Conservation (phyloP, 1,140 invertebrate genomes). For the Lepidurus arcticus region DNA sequence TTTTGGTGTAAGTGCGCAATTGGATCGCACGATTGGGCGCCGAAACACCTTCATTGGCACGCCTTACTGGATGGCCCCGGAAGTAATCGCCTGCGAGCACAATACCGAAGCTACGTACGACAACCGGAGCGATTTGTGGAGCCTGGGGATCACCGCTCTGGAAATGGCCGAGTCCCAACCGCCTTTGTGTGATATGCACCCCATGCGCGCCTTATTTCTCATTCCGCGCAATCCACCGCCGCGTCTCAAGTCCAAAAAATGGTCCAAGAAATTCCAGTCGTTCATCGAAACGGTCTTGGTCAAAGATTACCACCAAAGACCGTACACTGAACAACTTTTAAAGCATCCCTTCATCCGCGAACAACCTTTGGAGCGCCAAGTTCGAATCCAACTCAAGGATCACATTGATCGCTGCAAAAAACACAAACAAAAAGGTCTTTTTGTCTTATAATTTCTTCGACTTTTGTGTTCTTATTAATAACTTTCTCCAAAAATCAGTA, state of each 20-base stretch:
- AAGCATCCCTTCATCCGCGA: conserved; percentile 97
- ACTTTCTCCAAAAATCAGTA: not conserved
- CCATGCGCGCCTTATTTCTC: conserved; percentile 96
- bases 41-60: conserved; percentile 99
- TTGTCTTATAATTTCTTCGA: conserved; percentile 23
- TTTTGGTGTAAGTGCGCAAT: conserved; percentile 98
- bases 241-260: conserved; percentile 95
- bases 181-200: conserved; percentile 96
- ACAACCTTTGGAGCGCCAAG: conserved; percentile 95
- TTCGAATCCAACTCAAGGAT: conserved; percentile 96
- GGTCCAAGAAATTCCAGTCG: conserved; percentile 89
- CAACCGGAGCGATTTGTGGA: conserved; percentile 98
- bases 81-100: conserved; percentile 99
- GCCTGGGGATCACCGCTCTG: conserved; percentile 93
- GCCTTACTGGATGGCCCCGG: conserved; percentile 95
- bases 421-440: conserved; percentile 72
- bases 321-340: conserved; percentile 94
- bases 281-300: conserved; percentile 85
- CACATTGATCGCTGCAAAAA: conserved; percentile 97
- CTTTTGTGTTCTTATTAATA: not conserved
- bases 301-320: conserved; percentile 96
- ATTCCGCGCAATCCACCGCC: conserved; percentile 97
- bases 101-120: conserved; percentile 99
- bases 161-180: conserved; percentile 99
- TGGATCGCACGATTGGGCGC: conserved; percentile 96